Evolutionary conservation across 92 coral and sea anemone genomes (phyloP).

Genomic region (Metridium senile): DNA sequence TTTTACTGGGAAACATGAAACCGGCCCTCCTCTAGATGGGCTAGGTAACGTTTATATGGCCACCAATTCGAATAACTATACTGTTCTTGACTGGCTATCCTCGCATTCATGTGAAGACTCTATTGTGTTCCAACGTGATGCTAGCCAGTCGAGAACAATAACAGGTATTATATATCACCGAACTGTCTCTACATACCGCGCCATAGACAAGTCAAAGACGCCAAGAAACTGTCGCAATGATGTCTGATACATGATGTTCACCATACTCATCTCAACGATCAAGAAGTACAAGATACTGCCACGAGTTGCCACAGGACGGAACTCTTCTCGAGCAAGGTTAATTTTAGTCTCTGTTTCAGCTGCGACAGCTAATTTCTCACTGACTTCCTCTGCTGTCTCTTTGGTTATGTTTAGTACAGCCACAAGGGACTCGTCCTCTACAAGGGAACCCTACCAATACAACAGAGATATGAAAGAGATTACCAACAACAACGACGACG

Average conservation of each 20-base stretch:
- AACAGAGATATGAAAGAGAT: not conserved
- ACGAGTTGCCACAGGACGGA: slow-evolving; percentile 93
- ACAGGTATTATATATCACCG: not conserved
- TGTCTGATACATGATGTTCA: slow-evolving; percentile 90
- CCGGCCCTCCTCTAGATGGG: too few species aligned
- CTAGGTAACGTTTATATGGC: too few species aligned
- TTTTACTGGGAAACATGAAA: not conserved
- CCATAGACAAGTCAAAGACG: slow-evolving; percentile 87
- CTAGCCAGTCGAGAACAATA: too few species aligned
- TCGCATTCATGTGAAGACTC: too few species aligned
- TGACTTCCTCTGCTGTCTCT: slow-evolving; percentile 91
- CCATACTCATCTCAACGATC: slow-evolving; percentile 96
- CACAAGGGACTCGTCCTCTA: slow-evolving; percentile 88
- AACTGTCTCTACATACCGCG: slow-evolving; percentile 42
- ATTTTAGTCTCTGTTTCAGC: slow-evolving; percentile 91
- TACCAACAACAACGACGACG: not conserved
- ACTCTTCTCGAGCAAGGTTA: slow-evolving; percentile 89
- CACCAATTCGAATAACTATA: too few species aligned
- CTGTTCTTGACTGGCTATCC: too few species aligned
- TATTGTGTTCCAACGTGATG: too few species aligned
- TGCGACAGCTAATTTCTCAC: slow-evolving; percentile 90
- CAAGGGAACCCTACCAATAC: slow-evolving; percentile 68
- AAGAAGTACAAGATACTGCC: slow-evolving; percentile 86
- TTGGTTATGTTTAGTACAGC: slow-evolving; percentile 88
- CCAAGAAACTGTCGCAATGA: slow-evolving; percentile 87